A percentile compares a stretch with the other conserved stretches of the same genome.
These are phyloP conservation scores for Phyllotreta cruciferae DNA, from an alignment of 2,888 invertebrate species.

Conservation along the genomic window DNA sequence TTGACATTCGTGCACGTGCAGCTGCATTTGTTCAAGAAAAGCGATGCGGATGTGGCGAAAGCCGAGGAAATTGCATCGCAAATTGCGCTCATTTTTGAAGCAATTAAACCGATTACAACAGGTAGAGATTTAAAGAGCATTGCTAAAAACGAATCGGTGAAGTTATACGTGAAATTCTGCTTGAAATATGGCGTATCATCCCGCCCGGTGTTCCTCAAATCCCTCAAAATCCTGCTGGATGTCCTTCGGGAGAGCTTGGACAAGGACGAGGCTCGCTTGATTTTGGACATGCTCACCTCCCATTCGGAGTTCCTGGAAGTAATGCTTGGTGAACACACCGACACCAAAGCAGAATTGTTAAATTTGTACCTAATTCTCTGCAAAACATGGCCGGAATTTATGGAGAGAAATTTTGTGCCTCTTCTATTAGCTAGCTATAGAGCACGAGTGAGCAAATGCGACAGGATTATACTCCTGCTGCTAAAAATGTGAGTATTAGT, in stretches of 20 bases:
- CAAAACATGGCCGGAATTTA: conserved; percentile 68
- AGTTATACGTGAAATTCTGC: conserved; percentile 68
- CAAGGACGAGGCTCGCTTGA: conserved; percentile 62
- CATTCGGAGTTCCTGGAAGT: conserved; percentile 81
- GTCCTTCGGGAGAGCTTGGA: conserved; percentile 63
- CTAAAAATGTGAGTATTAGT: conserved; percentile 68
- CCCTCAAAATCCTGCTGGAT: conserved; percentile 65
- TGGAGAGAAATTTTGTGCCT: conserved; percentile 75
- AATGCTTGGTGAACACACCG: conserved; percentile 66
- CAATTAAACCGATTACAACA: conserved; percentile 31
- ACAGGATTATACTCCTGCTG: conserved; percentile 73
- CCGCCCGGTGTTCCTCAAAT: conserved; percentile 50
- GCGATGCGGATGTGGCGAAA: conserved; percentile 42
- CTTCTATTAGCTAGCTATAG: conserved; percentile 80
- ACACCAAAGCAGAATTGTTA: conserved; percentile 61
- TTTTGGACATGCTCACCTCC: conserved; percentile 77
- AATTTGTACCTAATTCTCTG: conserved; percentile 71
- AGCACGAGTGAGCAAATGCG: conserved; percentile 73
- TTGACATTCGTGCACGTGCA: conserved; percentile 65
- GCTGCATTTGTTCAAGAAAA: conserved; percentile 62
- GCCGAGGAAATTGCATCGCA: conserved; percentile 40
- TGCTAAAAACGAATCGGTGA: conserved; percentile 63
- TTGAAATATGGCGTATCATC: conserved; percentile 69
- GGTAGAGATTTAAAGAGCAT: conserved; percentile 36
- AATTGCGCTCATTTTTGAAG: conserved; percentile 42